Percentiles rank a stretch among this genome's conserved stretches.
These are phyloP conservation scores for Marasmarcha lunaedactyla DNA, from an alignment of 2,888 invertebrate genomes.

Conservation along the genomic window DNA sequence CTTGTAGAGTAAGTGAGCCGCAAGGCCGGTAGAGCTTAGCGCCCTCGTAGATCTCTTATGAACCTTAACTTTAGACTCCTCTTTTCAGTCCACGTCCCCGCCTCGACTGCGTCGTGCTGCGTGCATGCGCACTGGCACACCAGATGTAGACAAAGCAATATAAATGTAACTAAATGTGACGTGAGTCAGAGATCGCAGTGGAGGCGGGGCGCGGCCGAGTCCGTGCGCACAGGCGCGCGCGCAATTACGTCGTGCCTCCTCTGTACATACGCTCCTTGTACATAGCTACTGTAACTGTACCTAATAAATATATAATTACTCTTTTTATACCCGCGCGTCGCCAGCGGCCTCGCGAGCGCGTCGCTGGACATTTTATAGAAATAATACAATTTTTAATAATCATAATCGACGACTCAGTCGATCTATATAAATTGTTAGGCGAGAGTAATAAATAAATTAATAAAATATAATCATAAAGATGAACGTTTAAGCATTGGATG, in stretches of 20 bases:
- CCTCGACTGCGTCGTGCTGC: no score
- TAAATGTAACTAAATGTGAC: no score
- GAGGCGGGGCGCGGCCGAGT: no score
- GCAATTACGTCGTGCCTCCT: no score
- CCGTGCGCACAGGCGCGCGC: no score
- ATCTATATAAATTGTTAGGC: slow-evolving; percentile 52
- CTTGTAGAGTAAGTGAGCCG: background rate
- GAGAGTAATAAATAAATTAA: slow-evolving; percentile 37
- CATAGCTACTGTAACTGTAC: no score
- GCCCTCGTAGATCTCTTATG: slow-evolving; percentile 30
- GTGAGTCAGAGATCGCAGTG: no score
- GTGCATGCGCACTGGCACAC: no score
- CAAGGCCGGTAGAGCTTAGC: slow-evolving; percentile 30
- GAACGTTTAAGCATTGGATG: slow-evolving; percentile 63
- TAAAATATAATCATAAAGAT: slow-evolving; percentile 43
- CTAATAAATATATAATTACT: no score
- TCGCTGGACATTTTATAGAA: slow-evolving; percentile 33
- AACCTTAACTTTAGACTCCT: slow-evolving; percentile 17
- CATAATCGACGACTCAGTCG: slow-evolving; percentile 27
- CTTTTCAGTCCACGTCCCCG: slow-evolving; percentile 21
- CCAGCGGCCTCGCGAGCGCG: background rate
- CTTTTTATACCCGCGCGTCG: no score
- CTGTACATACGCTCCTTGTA: no score
- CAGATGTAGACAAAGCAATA: no score
- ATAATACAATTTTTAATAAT: slow-evolving; percentile 21